Evolutionary conservation across 2,888 invertebrate species (phyloP).

Genomic region (Morpho achilles): DNA sequence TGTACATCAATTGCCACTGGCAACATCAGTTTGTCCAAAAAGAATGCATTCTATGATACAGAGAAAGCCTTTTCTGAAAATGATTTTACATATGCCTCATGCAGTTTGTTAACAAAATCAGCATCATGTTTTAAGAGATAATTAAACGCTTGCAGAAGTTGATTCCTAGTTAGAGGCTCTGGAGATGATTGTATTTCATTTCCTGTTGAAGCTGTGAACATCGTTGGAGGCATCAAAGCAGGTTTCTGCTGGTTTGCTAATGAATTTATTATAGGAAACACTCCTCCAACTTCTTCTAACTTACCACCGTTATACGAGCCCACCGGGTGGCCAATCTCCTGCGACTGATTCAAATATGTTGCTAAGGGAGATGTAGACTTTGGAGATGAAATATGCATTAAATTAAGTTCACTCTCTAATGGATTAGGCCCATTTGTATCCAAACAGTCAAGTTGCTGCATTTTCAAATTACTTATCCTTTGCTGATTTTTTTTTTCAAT

Average conservation of each 20-base stretch:
- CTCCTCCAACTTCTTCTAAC: constrained; percentile 50
- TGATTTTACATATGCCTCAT: constrained; percentile 95
- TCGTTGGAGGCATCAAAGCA: constrained; percentile 90
- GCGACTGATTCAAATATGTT: constrained; percentile 72
- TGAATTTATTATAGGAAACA: constrained; percentile 53
- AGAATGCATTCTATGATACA: constrained; percentile 65
- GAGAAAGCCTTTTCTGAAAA: constrained; percentile 82
- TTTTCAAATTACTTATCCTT: constrained; percentile 55
- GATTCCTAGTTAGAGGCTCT: constrained; percentile 91
- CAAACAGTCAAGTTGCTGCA: constrained; percentile 43
- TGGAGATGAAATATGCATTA: constrained; percentile 77
- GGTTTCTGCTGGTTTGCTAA: constrained; percentile 80
- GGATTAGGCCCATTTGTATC: constrained; percentile 63
- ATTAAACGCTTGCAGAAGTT: constrained; percentile 92
- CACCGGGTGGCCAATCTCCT: constrained; percentile 58
- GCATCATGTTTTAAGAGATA: constrained; percentile 92
- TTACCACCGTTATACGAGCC: constrained; percentile 56
- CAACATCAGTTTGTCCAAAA: constrained; percentile 42
- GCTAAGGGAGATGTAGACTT: constrained; percentile 78
- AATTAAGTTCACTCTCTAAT: constrained; percentile 73
- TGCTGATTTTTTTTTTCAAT: constrained; percentile 63
- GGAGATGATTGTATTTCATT: constrained; percentile 63
- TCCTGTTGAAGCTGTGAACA: constrained; percentile 85
- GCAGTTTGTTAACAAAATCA: constrained; percentile 92
- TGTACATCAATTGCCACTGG: constrained; percentile 62